Base-by-base conservation (phyloP, 2,797 vertebrate genomes). In the Pitangus sulphuratus region DNA sequence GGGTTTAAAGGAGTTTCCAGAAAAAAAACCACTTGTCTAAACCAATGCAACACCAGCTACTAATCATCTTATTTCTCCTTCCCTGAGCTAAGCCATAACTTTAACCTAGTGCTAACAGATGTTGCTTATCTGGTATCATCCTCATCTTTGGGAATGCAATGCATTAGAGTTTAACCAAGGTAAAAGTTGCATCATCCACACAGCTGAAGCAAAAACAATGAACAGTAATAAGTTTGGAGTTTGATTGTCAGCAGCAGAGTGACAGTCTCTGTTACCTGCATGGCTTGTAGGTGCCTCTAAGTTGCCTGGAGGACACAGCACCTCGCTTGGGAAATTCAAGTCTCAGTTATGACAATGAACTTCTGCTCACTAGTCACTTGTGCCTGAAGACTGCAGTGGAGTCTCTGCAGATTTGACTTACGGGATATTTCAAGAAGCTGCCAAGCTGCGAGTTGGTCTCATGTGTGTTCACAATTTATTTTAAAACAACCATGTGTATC, bases 391-490 rank as follows among this genome's bases (percentile, higher is more conserved):
- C 37, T 24, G 42, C n/a, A 81, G 13, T 5, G 12, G 31, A 81
- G 42, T 21, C 31, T 31, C 70, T 86, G 56, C 56, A 44, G 44
- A 61, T 4, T 42, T 30, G 16, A 47, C 12, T 65, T 24, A 61
- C 0, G 8, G 37, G 42, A 12, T 20, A 28, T 7, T 37, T 37
- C 44, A 70, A 50, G n/a, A n/a, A 62, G 35, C 37, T 60, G 70
- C 26, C 40, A 87, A 2, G 28, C 1, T 0, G 17, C 26, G 11
- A 50, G 3, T 3, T 2, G 8, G 68, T 22, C 56, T n/a, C 39
- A 18, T 0, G 4, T 6, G 8, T 7, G 17, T 15, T 64, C 51
- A 14, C 22, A 13, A n/a, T 42, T 61, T 62, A 45, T 25, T 44
- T 60, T 12, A 53, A 68, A 62, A 64, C 11, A 47, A 33, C 20